Base-by-base conservation (phyloP, 2,888 invertebrate species). In the Blastobasis lacticolella region DNA sequence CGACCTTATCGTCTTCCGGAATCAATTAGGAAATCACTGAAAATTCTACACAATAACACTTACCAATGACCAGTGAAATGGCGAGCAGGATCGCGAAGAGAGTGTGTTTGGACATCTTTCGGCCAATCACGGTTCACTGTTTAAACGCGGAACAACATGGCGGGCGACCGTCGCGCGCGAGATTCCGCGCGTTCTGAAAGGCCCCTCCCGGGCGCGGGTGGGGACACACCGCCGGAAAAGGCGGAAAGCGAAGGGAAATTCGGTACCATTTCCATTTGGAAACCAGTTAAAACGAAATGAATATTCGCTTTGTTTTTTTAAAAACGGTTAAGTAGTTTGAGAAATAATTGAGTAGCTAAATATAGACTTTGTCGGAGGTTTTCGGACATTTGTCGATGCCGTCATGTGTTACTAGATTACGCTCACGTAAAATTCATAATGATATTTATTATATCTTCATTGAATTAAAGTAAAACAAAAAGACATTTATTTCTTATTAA, bases 61-160 rank as follows among this genome's bases (percentile, higher is more conserved):
- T 56, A 83, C 83, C 83, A 53, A 79, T 64, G 37, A 73, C 78
- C 58, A 83, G 60, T 6, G 73, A 75, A 38, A 79, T 63, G 51
- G 79, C 75, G 58, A 82, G 59, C 50, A 76, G 59, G 50, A 75
- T 67, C 55, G 73, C 74, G 53, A 81, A 57, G 53, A 73, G 60
- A 64, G 78, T 69, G 58, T 73, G 73, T 67, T 74, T 80, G 54
- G 69, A 69, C 79, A 81, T 83, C 64, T 67, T 78, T 66, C 62
- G 63, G 61, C 61, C 66, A 62, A 64, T 62, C 68, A 65, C 67
- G 60, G 57, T 41, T 54, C 71, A 71, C 71, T 58, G 57, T 57
- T 63, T 64, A 44, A 61, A 60, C 60, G 49, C 56, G 53, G 45
- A 63, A 64, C 63, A 51, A 48, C 67, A 64, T 65, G 53, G 62